phyloP scores from a whole-genome alignment of 2,113 vertebrate genomes.

The Antechinus flavipes region DNA sequence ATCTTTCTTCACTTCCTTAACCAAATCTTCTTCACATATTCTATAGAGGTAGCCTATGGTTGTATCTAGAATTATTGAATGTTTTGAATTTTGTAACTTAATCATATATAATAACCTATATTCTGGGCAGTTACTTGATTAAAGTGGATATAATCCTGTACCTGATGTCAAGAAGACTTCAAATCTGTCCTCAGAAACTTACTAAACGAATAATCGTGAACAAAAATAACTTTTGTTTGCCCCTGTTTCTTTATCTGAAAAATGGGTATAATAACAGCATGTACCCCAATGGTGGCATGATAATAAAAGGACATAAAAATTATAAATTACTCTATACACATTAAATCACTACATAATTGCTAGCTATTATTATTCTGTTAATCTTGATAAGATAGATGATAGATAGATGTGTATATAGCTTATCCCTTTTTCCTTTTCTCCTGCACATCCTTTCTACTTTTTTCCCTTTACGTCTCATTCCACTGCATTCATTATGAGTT shows the following conservation, averaged over 20 bases:
- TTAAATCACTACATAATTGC: background rate
- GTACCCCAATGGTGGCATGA: background rate
- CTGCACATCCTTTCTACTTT: background rate
- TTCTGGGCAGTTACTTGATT: background rate
- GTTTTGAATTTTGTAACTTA: background rate
- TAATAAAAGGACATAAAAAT: background rate
- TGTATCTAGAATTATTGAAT: constrained; percentile 7
- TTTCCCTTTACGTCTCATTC: background rate
- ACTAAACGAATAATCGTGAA: background rate
- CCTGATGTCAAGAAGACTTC: background rate
- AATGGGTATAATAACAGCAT: background rate
- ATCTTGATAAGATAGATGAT: too few relatives aligned
- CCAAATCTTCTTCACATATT: constrained; percentile 49
- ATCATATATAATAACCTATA: background rate
- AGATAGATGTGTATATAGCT: background rate
- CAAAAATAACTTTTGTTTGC: background rate
- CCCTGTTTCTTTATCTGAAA: background rate
- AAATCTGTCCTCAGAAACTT: background rate
- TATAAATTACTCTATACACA: background rate
- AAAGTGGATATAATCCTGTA: background rate
- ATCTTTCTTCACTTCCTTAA: constrained; percentile 46
- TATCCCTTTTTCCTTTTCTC: constrained; percentile 37
- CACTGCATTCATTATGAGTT: background rate
- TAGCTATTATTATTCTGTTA: background rate
- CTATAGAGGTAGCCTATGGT: constrained; percentile 23